These are phyloP conservation scores for Lutraria rhynchaena DNA, from an alignment of 1,140 invertebrate species.

Conservation along the genomic window DNA sequence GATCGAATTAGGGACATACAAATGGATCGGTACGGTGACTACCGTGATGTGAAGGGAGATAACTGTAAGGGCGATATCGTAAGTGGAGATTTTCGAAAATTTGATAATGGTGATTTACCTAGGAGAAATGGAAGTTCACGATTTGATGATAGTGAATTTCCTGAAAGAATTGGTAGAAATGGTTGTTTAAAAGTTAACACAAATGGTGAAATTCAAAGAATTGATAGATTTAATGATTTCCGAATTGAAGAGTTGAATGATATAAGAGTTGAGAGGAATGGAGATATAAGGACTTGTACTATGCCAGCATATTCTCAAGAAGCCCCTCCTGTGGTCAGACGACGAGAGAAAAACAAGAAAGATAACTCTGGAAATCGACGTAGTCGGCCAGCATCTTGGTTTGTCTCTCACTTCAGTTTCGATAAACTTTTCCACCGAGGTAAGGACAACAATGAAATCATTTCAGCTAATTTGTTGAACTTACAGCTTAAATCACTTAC, in stretches of 20 bases:
- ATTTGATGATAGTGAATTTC: slow-evolving; percentile 9
- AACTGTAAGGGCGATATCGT: neutral
- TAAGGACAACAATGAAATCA: slow-evolving; percentile 22
- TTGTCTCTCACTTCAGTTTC: slow-evolving; percentile 59
- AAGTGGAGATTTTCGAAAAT: slow-evolving; percentile 12
- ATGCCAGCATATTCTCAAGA: slow-evolving; percentile 32
- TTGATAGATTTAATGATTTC: neutral
- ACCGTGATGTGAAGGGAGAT: neutral
- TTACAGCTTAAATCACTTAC: no score
- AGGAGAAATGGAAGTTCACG: slow-evolving; percentile 3
- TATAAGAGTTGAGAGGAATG: slow-evolving; percentile 23
- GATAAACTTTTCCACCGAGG: slow-evolving; percentile 59
- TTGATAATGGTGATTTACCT: slow-evolving; percentile 25
- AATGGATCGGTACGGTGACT: neutral
- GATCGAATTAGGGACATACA: slow-evolving; percentile 17
- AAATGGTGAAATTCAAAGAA: slow-evolving; percentile 2
- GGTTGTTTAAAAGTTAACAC: neutral
- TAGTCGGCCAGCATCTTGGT: slow-evolving; percentile 59
- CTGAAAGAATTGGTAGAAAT: slow-evolving; percentile 3
- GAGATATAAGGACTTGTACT: slow-evolving; percentile 41
- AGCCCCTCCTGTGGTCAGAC: slow-evolving; percentile 38
- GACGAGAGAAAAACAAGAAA: slow-evolving; percentile 50
- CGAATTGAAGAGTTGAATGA: slow-evolving; percentile 14
- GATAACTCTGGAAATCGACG: slow-evolving; percentile 48
- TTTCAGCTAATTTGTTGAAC: no score